Evolutionary conservation across 2,888 invertebrate species (phyloP).

Genomic region (Plebejus anna): DNA sequence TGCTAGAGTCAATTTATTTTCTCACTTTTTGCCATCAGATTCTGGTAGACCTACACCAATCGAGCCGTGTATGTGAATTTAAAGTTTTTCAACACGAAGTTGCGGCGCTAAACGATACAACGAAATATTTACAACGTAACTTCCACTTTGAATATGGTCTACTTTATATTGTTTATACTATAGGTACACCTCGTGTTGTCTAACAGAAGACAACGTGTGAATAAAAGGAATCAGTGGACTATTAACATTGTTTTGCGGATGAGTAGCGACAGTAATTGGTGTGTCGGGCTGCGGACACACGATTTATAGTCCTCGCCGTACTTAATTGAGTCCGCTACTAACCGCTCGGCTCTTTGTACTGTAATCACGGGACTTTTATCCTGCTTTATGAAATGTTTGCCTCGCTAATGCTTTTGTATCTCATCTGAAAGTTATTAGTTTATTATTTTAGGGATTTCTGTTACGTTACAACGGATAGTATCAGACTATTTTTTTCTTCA

Average conservation of each 20-base stretch:
- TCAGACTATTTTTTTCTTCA: background rate
- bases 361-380: conserved; percentile 29
- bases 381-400: conserved; percentile 26
- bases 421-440: background rate
- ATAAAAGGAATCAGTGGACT: conserved; percentile 68
- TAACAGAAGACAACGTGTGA: conserved; percentile 53
- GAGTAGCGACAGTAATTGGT: conserved; percentile 77
- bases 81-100: too few species aligned
- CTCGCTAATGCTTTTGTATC: background rate
- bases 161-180: background rate
- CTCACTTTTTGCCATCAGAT: too few species aligned
- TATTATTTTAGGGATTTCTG: background rate
- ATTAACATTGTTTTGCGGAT: conserved; percentile 77
- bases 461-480: background rate
- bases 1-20: too few species aligned
- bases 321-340: conserved; percentile 61
- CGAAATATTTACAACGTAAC: too few species aligned
- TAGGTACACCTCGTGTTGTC: conserved; percentile 28
- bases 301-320: conserved; percentile 68
- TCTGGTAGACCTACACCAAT: too few species aligned
- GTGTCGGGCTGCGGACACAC: conserved; percentile 68
- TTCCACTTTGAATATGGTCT: background rate
- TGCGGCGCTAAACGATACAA: too few species aligned
- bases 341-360: conserved; percentile 35
- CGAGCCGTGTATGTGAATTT: too few species aligned